Evolutionary conservation across 1,140 invertebrate genomes (phyloP), one percentile per base, ranked within the genome.

Genomic region (Zophobas morio): DNA sequence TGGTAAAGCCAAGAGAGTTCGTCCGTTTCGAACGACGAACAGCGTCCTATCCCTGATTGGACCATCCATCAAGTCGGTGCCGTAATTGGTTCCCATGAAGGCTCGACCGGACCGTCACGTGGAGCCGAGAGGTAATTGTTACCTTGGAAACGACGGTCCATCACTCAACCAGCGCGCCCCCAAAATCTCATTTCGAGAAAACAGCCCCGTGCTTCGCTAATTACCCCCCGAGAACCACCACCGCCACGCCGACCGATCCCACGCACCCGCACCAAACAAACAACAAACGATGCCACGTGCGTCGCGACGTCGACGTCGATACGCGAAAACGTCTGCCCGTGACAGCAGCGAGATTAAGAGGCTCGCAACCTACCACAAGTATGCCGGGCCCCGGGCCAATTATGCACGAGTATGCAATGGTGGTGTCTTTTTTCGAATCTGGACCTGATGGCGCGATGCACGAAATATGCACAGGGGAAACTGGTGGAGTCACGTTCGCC

Each of bases 81-180:
- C 76, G 82, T 84, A 84, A 84, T 84, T 84, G 84, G 84, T 84
- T 84, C 84, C 82, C 84, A 84, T 83, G 79, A 73, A 80, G 71
- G 49, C 71, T 56, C 54, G 49, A 80, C 79, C 76, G 79, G 79
- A 82, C 81, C 75, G 74, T 79, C 78, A 78, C 77, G 81, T 78
- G 78, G 78, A 78, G 75, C 81, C 80, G 77, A 82, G 77, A 80
- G 79, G 83, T 85, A 84, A 85, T 85, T 84, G 83, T 84, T 84
- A 83, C 83, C 83, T 83, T 83, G 80, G 79, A 82, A 82, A 82
- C 82, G 79, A 77, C 60, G 76, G 79, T 77, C 73, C 79, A 79
- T 83, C 79, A 80, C 76, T 80, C 82, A 83, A 78, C 40, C 54
- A 74, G 63, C 63, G 63, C 60, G 57, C 71, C 71, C 76, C 76